Evolutionary conservation across 2,113 vertebrate species (phyloP).

Genomic region (Python bivittatus): DNA sequence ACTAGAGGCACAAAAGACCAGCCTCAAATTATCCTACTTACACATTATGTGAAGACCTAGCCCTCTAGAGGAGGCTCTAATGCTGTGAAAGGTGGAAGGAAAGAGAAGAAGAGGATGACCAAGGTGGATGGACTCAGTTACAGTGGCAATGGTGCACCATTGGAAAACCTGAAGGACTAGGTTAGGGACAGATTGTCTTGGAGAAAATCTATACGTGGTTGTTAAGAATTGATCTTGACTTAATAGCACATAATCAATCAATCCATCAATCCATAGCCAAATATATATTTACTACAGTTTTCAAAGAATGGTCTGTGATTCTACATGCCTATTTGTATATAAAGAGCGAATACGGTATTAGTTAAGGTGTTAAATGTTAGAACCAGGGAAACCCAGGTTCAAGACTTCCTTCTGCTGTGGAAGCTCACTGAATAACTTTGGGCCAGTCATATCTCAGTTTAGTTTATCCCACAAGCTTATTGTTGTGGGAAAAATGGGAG

Average conservation of each 20-base stretch:
- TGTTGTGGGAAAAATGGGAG: background rate
- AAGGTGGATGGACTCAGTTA: background rate
- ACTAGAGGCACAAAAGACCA: background rate
- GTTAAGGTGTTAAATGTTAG: background rate
- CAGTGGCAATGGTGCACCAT: background rate
- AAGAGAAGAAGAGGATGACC: background rate
- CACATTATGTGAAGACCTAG: background rate
- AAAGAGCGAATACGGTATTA: background rate
- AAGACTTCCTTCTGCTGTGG: background rate
- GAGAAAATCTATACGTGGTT: background rate
- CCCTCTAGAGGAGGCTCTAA: background rate
- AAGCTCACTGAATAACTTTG: background rate
- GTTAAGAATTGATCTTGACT: background rate
- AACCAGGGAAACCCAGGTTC: background rate
- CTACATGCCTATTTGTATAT: background rate
- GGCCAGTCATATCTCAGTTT: background rate
- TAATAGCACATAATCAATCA: background rate
- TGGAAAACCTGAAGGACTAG: background rate
- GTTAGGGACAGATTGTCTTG: background rate
- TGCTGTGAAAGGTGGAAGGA: background rate
- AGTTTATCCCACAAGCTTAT: background rate
- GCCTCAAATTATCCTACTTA: background rate
- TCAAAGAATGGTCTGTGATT: background rate
- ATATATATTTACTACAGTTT: background rate
- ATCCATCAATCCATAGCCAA: background rate